Evolutionary conservation across 1,140 invertebrate species (phyloP), one percentile per base, ranked within the genome.

Genomic region (Brachionus koreanus): DNA sequence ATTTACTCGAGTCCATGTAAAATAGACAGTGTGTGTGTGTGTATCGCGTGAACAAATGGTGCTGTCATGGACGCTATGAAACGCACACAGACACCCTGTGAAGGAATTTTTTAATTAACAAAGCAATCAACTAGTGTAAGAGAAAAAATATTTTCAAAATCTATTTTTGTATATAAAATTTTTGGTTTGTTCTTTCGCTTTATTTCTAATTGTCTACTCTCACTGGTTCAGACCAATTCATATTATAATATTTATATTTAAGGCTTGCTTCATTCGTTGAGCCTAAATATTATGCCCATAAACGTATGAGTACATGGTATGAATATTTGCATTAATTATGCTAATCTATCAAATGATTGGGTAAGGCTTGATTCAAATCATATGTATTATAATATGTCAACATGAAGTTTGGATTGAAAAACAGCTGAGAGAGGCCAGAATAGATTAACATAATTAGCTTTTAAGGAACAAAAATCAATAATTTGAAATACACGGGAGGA

Each of bases 331-430:
- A 57, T 57, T 25, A 19, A 57, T 57, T 57, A 57, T 57, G 49
- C 49, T 57, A 57, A 57, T 57, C 49, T 23, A 23, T 19, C 49
- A 42, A 42, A 42, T 42, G 39, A 57, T 57, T 19, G 49, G 49
- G 19, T 10, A 42, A 6, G 6, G 39, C 19, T 57, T 57, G 49
- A 57, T 25, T 57, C 19, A 57, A 57, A 74, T 74, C 69, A 74
- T 74, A 72, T 39, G 33, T 72, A 74, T 69, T 69, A 74, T 74
- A 39, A 74, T 74, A 74, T 74, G 69, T 74, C 69, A 74, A 46
- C 23, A 35, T 37, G 19, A 42, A 39, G 67, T 12, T 72, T 16
- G 13, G 13, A 10, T 65, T 72, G 37, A 1, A 39, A 74, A 74
- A 74, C 69, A 74, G 69, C 69, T 74, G 69, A 74, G 69, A 74